These are phyloP conservation scores for Lissocephala sabroskyi DNA, from an alignment of 2,888 invertebrate species.

Conservation along the genomic window DNA sequence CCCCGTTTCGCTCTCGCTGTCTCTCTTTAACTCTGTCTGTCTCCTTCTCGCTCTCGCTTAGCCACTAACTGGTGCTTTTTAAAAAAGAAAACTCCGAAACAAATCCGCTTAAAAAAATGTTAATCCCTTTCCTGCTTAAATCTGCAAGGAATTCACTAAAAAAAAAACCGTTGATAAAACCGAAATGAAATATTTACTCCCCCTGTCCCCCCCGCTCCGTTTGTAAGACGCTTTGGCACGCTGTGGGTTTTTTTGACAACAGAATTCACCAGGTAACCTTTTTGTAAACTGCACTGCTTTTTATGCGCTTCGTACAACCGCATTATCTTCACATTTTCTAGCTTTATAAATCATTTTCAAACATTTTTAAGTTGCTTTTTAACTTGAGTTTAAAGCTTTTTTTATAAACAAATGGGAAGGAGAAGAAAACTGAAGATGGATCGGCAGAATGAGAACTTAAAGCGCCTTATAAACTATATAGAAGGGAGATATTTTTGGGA, in stretches of 20 bases:
- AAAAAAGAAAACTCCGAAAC: conserved; percentile 17
- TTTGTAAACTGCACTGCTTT: conserved; percentile 76
- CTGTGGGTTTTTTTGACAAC: conserved; percentile 78
- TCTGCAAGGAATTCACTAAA: background rate
- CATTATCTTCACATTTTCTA: too few relatives aligned
- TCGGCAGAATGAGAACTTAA: too few relatives aligned
- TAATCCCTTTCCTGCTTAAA: conserved; percentile 19
- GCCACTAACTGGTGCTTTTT: conserved; percentile 39
- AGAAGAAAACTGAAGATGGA: too few relatives aligned
- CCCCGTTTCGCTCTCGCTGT: conserved; percentile 51
- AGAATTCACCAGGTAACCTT: conserved; percentile 75
- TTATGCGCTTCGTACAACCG: conserved; percentile 60
- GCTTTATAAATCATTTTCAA: too few relatives aligned
- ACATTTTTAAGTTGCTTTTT: conserved; percentile 34
- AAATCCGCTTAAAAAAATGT: background rate
- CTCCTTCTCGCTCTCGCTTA: too few relatives aligned
- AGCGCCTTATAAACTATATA: too few relatives aligned
- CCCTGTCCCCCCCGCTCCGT: conserved; percentile 38
- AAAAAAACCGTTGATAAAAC: conserved; percentile 10
- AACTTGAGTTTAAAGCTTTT: conserved; percentile 26
- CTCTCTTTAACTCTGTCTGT: conserved; percentile 43
- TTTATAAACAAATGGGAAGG: too few relatives aligned
- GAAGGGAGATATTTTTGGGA: too few relatives aligned
- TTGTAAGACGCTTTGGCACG: conserved; percentile 76
- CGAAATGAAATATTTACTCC: conserved; percentile 14